phyloP scores from a whole-genome alignment of 2,113 vertebrate species.

The mouse (Mus musculus) region GRCm39 chr5:93059501-93060000 shows the following conservation, averaged over 20 bases:
- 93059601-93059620: not conserved
- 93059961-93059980: not conserved
- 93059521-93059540: not conserved
- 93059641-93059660: not conserved
- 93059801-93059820: not conserved
- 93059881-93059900: not conserved
- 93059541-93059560: not conserved
- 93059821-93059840: not conserved
- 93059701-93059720: not conserved
- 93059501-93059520: conserved; percentile 44
- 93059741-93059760: not conserved
- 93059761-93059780: not conserved
- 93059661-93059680: not conserved
- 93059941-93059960: not conserved
- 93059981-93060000: conserved; percentile 40
- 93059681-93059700: not conserved
- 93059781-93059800: not conserved
- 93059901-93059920: not conserved
- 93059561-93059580: not conserved
- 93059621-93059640: conserved; percentile 26
- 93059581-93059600: not conserved
- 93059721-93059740: not conserved
- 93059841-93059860: not conserved
- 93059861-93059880: not conserved
- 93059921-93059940: not conserved